Percentiles rank a stretch among this genome's conserved stretches.
Conservation (phyloP, 2,797 vertebrate species). For the Mionectes olivaceus region DNA sequence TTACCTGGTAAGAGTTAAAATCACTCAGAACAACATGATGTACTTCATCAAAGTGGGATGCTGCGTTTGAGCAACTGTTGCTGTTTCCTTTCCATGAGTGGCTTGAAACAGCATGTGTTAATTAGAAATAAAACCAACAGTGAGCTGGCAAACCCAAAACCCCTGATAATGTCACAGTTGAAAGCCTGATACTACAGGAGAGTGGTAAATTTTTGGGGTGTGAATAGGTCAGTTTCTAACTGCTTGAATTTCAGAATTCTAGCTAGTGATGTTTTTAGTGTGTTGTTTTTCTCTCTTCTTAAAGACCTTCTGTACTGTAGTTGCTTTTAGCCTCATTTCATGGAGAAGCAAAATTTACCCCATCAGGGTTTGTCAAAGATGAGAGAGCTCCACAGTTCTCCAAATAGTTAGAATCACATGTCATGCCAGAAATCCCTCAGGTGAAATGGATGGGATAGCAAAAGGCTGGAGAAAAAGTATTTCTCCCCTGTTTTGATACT, state of each 20-base stretch:
- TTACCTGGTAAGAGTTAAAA: background rate
- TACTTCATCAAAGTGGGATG: background rate
- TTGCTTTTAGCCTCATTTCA: background rate
- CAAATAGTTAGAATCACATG: background rate
- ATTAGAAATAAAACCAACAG: background rate
- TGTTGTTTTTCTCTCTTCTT: background rate
- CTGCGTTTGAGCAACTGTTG: background rate
- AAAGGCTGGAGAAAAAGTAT: background rate
- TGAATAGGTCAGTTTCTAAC: background rate
- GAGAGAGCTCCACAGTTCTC: background rate
- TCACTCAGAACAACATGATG: rapidly evolving
- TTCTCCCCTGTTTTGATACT: background rate
- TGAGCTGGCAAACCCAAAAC: background rate
- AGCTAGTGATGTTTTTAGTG: background rate
- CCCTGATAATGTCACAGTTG: background rate
- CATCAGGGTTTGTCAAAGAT: background rate
- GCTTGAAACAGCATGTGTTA: background rate
- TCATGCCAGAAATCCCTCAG: background rate
- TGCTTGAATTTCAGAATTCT: background rate
- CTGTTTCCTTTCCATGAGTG: background rate
- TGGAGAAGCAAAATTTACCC: background rate
- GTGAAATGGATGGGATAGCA: background rate
- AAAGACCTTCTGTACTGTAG: background rate
- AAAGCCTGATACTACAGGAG: background rate
- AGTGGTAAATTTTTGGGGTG: background rate